Conservation (phyloP, 2,113 vertebrate genomes). For the Sula dactylatra region DNA sequence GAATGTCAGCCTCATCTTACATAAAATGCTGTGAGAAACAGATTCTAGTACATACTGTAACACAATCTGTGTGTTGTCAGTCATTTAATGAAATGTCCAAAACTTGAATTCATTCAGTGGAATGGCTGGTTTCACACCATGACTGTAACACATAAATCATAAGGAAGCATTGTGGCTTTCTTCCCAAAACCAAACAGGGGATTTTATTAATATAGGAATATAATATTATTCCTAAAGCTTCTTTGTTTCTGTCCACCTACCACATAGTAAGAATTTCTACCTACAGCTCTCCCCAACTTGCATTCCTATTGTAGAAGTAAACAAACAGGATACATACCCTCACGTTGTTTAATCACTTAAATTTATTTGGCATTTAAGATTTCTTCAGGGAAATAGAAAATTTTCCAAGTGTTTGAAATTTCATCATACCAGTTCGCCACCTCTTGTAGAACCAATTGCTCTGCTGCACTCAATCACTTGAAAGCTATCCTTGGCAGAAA, state of each 20-base stretch:
- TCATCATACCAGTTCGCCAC: not conserved
- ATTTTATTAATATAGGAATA: not conserved
- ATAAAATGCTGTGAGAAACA: not conserved
- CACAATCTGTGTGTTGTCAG: not conserved
- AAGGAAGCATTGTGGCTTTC: not conserved
- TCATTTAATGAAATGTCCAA: not conserved
- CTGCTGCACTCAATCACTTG: not conserved
- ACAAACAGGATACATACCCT: not conserved
- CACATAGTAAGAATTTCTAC: not conserved
- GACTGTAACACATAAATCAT: not conserved
- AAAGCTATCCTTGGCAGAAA: not conserved
- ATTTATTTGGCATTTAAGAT: not conserved
- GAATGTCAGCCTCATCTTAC: not conserved
- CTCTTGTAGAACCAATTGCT: not conserved
- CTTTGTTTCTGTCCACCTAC: not conserved
- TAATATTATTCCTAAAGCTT: not conserved
- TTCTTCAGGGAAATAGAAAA: not conserved
- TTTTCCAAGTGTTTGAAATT: not conserved
- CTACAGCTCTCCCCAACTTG: not conserved
- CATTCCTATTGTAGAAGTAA: not conserved
- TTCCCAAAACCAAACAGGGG: not conserved
- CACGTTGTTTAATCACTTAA: not conserved
- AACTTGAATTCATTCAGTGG: not conserved
- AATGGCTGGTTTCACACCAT: not conserved
- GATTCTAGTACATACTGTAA: not conserved